Conservation (phyloP, 2,888 invertebrate species). For the Watsonalla binaria region DNA sequence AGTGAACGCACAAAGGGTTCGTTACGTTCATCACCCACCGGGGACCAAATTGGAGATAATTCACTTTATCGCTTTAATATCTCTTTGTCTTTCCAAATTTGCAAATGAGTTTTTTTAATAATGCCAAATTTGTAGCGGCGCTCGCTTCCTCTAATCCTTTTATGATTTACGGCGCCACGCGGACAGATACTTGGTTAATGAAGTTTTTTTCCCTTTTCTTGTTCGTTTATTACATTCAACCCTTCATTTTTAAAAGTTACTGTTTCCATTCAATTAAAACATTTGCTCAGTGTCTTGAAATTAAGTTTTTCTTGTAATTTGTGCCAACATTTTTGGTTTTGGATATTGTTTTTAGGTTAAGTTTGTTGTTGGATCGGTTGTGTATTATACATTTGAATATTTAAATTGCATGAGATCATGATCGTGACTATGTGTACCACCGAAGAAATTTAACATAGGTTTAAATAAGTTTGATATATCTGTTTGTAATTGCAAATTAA, state of each 20-base stretch:
- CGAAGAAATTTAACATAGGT: too few relatives aligned
- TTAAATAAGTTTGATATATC: too few relatives aligned
- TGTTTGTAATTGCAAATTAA: too few relatives aligned
- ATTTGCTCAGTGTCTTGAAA: not conserved
- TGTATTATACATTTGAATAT: too few relatives aligned
- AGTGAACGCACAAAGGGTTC: constrained; percentile 46
- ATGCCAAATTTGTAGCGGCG: constrained; percentile 67
- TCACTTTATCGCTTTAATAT: constrained; percentile 74
- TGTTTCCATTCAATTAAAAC: constrained; percentile 8
- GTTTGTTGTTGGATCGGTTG: too few relatives aligned
- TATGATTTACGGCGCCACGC: constrained; percentile 62
- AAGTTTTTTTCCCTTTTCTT: constrained; percentile 36
- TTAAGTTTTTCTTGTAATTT: not conserved
- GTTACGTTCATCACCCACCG: constrained; percentile 45
- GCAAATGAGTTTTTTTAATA: constrained; percentile 78
- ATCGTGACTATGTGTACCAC: too few relatives aligned
- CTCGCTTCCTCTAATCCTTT: constrained; percentile 53
- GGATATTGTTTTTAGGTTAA: too few relatives aligned
- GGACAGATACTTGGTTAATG: constrained; percentile 43
- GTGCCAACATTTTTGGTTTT: not conserved
- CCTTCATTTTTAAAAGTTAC: constrained; percentile 24
- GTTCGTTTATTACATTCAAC: constrained; percentile 40
- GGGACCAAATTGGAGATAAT: constrained; percentile 63
- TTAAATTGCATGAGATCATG: too few relatives aligned
- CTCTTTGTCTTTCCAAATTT: constrained; percentile 75